Base-by-base conservation (phyloP, 2,797 vertebrate genomes). In the Ataeniobius toweri region DNA sequence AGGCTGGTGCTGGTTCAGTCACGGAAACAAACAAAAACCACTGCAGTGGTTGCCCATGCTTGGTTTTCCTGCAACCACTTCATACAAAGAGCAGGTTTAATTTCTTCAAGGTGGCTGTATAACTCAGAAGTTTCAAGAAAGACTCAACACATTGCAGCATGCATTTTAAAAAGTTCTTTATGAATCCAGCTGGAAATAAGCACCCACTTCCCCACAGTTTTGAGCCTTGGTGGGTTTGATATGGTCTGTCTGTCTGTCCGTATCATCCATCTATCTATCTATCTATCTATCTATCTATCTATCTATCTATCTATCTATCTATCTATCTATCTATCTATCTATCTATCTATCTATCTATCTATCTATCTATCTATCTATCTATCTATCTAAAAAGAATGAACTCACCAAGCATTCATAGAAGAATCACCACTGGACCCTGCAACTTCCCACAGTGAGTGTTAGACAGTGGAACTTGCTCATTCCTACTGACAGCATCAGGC, bases 1-100 rank as follows among this genome's bases (percentile, higher is more conserved):
- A 92, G 80, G 80, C 85, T 90, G 87, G 75, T 74, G 51, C 56
- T 51, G 73, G 78, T 87, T 90, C 87, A 86, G 51, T 80, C 78
- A 5, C 68, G 75, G 77, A 78, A 50, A 83, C 82, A 73, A 68
- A 67, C 24, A 84, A 70, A 76, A 73, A 83, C 58, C 71, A 78
- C 73, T 63, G 73, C 73, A 86, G 81, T 72, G 67, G n/a, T 63
- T 70, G 71, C 59, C 3, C 56, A 76, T 82, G 70, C 73, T 83
- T 80, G 73, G 75, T 74, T 74, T 73, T 76, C 71, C 28, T 75
- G 59, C 74, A 36, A 68, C 50, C 55, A 69, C 20, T 72, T 78
- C 39, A 41, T 2, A 20, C 13, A 22, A 63, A 65, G 36, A 41
- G 10, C 20, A 67, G 3, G 1, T 24, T 39, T 41, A 67, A 67